phyloP scores from a whole-genome alignment of 1,140 invertebrate genomes.

The Zophobas atratus region DNA sequence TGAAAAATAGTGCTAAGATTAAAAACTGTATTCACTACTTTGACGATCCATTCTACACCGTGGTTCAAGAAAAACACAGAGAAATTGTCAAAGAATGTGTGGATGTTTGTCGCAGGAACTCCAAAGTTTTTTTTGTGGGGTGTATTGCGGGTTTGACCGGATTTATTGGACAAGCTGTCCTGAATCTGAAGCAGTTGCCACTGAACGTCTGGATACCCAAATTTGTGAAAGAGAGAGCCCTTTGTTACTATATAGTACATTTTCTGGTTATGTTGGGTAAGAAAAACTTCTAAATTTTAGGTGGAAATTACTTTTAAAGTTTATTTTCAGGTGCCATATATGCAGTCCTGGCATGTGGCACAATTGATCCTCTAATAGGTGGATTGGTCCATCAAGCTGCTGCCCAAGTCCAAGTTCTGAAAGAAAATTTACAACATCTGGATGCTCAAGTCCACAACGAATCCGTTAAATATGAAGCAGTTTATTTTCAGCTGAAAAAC shows the following conservation, averaged over 20 bases:
- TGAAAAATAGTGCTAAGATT: background rate
- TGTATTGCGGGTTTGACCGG: too few species aligned
- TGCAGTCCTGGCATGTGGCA: background rate
- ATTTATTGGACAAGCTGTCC: too few species aligned
- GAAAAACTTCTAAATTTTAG: too few species aligned
- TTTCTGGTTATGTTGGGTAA: too few species aligned
- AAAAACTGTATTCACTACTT: constrained; percentile 10
- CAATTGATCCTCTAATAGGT: constrained; percentile 12
- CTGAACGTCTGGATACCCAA: too few species aligned
- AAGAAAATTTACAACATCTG: constrained; percentile 55
- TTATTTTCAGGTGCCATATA: background rate
- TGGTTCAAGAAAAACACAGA: background rate
- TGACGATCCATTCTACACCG: background rate
- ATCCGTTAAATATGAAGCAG: background rate
- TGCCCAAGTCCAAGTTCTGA: constrained; percentile 60
- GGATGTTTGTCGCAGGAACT: constrained; percentile 16
- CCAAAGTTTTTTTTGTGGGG: background rate
- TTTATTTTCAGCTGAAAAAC: too few species aligned
- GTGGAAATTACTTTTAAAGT: too few species aligned
- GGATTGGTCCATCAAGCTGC: constrained; percentile 2
- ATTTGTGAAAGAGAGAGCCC: too few species aligned
- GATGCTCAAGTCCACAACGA: constrained; percentile 15
- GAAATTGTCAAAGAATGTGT: background rate
- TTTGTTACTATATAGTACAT: too few species aligned
- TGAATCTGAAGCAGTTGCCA: background rate